A percentile compares a stretch with the other conserved stretches of the same genome.
Conservation (phyloP, 2,797 vertebrate genomes). For the Pteropus rufus region DNA sequence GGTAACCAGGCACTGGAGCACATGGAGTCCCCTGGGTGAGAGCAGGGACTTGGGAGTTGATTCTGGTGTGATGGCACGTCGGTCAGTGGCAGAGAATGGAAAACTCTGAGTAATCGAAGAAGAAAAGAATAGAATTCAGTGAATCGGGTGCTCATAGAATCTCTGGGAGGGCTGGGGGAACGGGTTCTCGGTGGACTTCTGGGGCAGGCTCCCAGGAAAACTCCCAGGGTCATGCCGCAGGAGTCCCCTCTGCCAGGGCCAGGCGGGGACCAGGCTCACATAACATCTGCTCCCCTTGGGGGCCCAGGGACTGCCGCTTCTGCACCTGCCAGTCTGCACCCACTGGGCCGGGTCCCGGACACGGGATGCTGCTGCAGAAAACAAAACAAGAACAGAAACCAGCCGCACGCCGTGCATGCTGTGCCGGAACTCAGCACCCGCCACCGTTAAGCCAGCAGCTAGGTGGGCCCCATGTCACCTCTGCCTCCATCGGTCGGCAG, state of each 20-base stretch:
- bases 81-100: background rate
- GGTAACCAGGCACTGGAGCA: background rate
- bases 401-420: background rate
- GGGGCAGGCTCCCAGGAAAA: background rate
- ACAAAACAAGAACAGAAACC: background rate
- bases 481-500: background rate
- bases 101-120: background rate
- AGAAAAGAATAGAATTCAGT: background rate
- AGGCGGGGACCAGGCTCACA: too few species aligned
- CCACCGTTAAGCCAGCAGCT: background rate
- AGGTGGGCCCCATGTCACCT: background rate
- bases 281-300: background rate
- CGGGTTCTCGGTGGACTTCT: background rate
- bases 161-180: background rate
- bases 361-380: background rate
- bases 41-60: background rate
- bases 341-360: background rate
- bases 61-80: background rate
- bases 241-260: background rate
- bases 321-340: background rate
- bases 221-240: background rate
- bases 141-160: background rate
- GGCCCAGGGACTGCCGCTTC: background rate
- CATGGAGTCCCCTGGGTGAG: background rate
- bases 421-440: background rate